Evolutionary conservation across 2,888 invertebrate genomes (phyloP).

Genomic region (Lottia scabra): DNA sequence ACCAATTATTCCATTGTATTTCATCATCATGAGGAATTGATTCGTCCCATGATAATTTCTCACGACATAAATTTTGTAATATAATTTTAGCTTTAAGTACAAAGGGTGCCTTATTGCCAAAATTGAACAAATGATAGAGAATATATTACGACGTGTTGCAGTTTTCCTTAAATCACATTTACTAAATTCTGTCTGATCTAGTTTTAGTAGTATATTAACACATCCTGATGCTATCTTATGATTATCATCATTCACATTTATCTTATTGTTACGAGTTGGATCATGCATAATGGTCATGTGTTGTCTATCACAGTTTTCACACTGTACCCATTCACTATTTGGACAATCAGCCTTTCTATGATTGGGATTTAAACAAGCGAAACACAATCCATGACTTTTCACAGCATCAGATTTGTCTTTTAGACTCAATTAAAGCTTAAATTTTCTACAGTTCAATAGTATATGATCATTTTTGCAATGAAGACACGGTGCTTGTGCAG

Average conservation of each 20-base stretch:
- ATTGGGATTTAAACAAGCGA: background rate
- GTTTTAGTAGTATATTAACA: slow-evolving; percentile 2
- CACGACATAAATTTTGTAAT: slow-evolving; percentile 2
- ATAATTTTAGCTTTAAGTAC: background rate
- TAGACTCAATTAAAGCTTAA: background rate
- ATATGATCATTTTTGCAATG: background rate
- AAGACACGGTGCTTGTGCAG: background rate
- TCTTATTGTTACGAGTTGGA: background rate
- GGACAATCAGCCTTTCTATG: background rate
- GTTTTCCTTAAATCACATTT: background rate
- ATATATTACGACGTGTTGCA: background rate
- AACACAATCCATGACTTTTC: background rate
- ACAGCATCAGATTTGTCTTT: background rate
- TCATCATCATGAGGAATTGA: background rate
- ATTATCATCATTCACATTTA: background rate
- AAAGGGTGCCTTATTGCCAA: background rate
- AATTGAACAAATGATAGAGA: slow-evolving; percentile 6
- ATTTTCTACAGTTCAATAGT: background rate
- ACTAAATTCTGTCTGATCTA: slow-evolving; percentile 10
- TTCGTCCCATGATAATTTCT: slow-evolving; percentile 8
- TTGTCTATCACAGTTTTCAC: no score
- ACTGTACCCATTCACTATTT: no score
- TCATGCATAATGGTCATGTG: no score
- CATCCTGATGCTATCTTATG: background rate
- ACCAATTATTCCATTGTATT: slow-evolving; percentile 8